Evolutionary conservation across 2,113 vertebrate genomes (phyloP), one percentile per base, ranked within the genome.

Genomic region (Eurypyga helias): DNA sequence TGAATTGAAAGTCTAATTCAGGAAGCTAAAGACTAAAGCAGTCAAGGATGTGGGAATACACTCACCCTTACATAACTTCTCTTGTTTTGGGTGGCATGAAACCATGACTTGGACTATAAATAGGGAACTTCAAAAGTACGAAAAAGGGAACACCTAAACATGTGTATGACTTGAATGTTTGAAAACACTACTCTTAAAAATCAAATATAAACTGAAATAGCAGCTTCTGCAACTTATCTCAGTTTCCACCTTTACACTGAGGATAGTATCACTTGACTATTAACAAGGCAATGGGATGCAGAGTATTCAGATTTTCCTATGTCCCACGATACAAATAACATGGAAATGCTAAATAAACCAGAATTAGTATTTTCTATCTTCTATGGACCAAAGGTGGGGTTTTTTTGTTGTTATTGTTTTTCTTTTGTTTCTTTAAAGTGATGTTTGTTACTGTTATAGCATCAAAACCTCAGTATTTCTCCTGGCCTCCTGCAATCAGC

Each of bases 311-410:
- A 13, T 45, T 88, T 82, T 85, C 17, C 0, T 29, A 33, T 33
- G 10, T 28, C 13, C 26, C 78, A 7, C 54, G 34, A 43, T 36
- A 29, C 23, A 76, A 82, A 55, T 9, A 38, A 31, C 15, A 46
- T 5, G 5, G 34, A 89, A 83, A 51, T 45, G 4, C 3, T 72
- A 26, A 58, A 82, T 13, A 48, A 66, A 31, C 7, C 13, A 73
- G 20, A 82, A 43, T 31, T 66, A n/a, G 2, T 31, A 13, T 64
- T 84, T 85, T 38, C 46, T n/a, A 7, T 67, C 26, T 24, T 71
- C 21, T 16, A 14, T 0, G 0, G 48, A 46, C 13, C 9, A 41
- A 55, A 28, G 3, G n/a, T n/a, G n/a, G n/a, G 1, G 6, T 0
- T 0, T 34, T 81, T 65, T 8, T 61, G 25, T 17, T 21, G 5